These are phyloP conservation scores for Tupiocoris notatus DNA, from an alignment of 2,888 invertebrate genomes.

Conservation along the genomic window DNA sequence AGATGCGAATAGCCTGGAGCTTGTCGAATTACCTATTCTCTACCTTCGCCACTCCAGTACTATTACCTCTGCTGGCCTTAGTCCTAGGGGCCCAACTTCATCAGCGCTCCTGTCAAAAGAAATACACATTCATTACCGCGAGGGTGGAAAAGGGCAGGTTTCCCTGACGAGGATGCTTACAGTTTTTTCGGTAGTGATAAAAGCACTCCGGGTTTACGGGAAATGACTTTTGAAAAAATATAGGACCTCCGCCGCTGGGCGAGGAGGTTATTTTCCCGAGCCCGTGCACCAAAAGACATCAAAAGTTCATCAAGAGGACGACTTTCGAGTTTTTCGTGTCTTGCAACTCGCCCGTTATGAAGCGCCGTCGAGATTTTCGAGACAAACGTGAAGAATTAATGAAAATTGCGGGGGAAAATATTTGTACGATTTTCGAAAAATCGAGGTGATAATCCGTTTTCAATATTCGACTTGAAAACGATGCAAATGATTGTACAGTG, in stretches of 20 bases:
- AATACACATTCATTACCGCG: conserved; percentile 13
- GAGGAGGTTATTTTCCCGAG: background rate
- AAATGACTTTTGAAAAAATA: conserved; percentile 1
- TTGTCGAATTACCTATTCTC: background rate
- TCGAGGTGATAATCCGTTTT: too few species aligned
- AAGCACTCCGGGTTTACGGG: background rate
- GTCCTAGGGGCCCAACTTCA: background rate
- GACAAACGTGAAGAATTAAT: too few species aligned
- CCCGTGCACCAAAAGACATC: background rate
- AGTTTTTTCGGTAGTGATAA: background rate
- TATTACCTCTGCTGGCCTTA: background rate
- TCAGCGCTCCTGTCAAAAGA: conserved; percentile 5
- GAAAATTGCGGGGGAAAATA: too few species aligned
- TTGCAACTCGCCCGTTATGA: too few species aligned
- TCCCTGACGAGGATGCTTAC: background rate
- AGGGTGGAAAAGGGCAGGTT: background rate
- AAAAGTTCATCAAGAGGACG: background rate
- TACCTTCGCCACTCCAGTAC: background rate
- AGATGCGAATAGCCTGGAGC: background rate
- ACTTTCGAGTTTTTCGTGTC: too few species aligned
- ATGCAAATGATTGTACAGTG: too few species aligned
- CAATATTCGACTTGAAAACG: too few species aligned
- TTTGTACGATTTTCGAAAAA: too few species aligned
- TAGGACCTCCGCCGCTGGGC: background rate
- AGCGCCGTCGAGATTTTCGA: too few species aligned